Percentiles rank a stretch among this genome's conserved stretches.
These are phyloP conservation scores for Atta texana DNA, from an alignment of 1,140 invertebrate species.

Conservation along the genomic window DNA sequence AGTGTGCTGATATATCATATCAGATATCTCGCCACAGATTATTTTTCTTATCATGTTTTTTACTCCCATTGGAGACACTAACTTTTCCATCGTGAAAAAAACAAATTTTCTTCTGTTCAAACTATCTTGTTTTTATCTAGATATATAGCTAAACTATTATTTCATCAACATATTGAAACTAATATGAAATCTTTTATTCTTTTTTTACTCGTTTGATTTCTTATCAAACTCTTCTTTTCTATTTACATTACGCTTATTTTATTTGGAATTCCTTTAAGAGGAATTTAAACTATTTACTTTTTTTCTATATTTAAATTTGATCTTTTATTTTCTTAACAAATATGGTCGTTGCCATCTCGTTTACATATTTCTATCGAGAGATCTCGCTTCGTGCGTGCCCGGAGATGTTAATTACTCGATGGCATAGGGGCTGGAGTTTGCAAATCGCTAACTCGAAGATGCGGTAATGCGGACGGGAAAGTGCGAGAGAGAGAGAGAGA, in stretches of 20 bases:
- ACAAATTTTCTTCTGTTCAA: conserved; percentile 12
- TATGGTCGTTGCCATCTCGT: background rate
- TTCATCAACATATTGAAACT: background rate
- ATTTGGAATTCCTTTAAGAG: background rate
- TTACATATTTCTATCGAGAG: background rate
- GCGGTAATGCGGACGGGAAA: conserved; percentile 24
- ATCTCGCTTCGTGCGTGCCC: background rate
- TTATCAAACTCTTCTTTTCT: background rate
- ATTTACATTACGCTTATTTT: background rate
- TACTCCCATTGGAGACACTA: background rate
- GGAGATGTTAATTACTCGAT: background rate
- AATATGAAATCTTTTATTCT: background rate
- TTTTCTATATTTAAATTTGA: background rate
- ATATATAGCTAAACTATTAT: conserved; percentile 72
- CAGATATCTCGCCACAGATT: background rate
- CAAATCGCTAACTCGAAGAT: background rate
- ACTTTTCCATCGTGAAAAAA: background rate
- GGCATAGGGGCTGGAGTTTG: background rate
- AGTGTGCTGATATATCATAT: background rate
- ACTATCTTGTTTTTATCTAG: conserved; percentile 70
- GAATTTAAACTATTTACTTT: background rate
- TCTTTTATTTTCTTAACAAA: background rate
- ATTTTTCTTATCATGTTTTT: background rate
- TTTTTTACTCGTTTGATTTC: background rate
- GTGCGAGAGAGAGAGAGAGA: conserved; percentile 70